phyloP scores from a whole-genome alignment of 2,113 vertebrate genomes.

The Eira barbara region DNA sequence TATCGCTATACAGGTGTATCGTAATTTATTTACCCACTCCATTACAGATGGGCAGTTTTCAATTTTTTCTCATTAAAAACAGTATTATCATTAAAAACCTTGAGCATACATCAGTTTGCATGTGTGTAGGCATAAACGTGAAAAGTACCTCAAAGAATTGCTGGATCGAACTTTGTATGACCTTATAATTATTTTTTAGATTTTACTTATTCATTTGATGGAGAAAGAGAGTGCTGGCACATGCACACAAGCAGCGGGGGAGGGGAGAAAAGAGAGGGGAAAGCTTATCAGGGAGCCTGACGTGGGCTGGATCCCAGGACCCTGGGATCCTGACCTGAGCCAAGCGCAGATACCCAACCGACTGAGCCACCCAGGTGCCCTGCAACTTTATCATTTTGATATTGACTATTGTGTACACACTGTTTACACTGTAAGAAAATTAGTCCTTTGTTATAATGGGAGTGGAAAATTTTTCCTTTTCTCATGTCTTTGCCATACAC shows the following conservation, averaged over 20 bases:
- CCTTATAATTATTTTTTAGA: not conserved
- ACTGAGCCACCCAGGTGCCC: not conserved
- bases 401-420: not conserved
- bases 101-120: not conserved
- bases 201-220: no score
- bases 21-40: not conserved
- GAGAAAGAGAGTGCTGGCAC: no score
- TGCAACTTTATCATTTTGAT: not conserved
- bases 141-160: not conserved
- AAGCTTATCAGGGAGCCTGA: not conserved
- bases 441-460: not conserved
- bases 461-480: not conserved
- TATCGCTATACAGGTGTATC: not conserved
- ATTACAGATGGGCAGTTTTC: not conserved
- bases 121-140: not conserved
- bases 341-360: not conserved
- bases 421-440: not conserved
- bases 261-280: not conserved
- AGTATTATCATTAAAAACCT: not conserved
- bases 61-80: not conserved
- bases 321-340: not conserved
- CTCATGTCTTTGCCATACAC: not conserved
- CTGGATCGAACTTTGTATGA: not conserved
- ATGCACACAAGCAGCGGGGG: not conserved
- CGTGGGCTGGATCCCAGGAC: not conserved